Evolutionary conservation across 2,888 invertebrate genomes (phyloP), one percentile per base, ranked within the genome.

Genomic region (Heliothis peltigera): DNA sequence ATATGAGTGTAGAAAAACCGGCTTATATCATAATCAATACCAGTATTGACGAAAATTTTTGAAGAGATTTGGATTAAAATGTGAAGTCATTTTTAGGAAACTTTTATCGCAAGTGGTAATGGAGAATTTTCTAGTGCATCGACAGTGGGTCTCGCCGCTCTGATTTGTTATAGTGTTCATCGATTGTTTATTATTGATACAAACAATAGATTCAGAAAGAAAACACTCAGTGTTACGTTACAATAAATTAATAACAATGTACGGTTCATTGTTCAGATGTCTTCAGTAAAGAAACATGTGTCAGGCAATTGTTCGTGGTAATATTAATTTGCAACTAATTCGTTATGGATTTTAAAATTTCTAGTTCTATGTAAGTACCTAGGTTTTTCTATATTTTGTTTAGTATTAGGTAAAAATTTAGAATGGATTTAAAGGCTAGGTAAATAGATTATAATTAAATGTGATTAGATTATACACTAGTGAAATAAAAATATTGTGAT

Each of bases 211-310:
- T 7, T n/a, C 17, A n/a, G 18, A 71, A 47, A 42, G n/a, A 46
- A 58, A 63, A 67, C 57, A 72, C 32, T 5, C 10, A 49, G n/a
- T 32, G 21, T 21, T 35, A 46, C 44, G 56, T 53, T 12, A 55
- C 21, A 48, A 49, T 62, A 15, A 64, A 48, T 63, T 44, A 55
- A 76, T 58, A 73, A 77, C 63, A 75, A 60, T 6, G 1, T n/a
- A 6, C 10, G 6, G n/a, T 4, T 60, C 67, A 75, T 70, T 80
- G 54, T 70, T 49, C 57, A 15, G 32, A 43, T 19, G 63, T 5
- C 49, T 39, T 44, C 18, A 43, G 7, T 32, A 19, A 10, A 48
- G 67, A 68, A 78, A 56, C 75, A 71, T 80, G 78, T 75, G 71
- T 63, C 42, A 0, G 12, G 21, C 22, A 43, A 19, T 18, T 28